These are phyloP conservation scores for Chiloscyllium punctatum DNA, from an alignment of 2,797 vertebrate genomes.

Conservation along the genomic window DNA sequence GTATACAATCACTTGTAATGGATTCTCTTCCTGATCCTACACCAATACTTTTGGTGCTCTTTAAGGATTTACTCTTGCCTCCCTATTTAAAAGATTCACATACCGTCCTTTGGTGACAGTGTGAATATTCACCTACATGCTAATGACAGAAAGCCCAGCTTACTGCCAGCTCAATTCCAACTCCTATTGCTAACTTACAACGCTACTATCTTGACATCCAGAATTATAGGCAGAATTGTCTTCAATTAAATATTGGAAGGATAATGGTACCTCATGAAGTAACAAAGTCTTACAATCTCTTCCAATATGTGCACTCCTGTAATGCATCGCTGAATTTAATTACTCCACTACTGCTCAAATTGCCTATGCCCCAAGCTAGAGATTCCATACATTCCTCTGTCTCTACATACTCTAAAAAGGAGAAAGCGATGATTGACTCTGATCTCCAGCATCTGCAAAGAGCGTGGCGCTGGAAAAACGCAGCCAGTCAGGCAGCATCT, in stretches of 20 bases:
- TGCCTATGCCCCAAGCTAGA: too few relatives aligned
- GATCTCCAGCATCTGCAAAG: too few relatives aligned
- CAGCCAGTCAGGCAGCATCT: too few relatives aligned
- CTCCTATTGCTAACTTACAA: neutral
- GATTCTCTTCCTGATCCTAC: neutral
- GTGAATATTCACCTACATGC: neutral
- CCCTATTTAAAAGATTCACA: too few relatives aligned
- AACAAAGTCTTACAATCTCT: neutral
- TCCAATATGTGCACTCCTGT: neutral
- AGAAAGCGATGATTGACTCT: too few relatives aligned
- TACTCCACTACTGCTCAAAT: neutral
- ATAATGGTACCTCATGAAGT: neutral
- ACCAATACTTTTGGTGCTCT: neutral
- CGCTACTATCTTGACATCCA: neutral
- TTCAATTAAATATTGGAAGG: neutral
- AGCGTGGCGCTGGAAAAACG: too few relatives aligned
- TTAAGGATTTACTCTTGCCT: too few relatives aligned
- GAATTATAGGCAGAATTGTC: neutral
- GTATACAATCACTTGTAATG: neutral
- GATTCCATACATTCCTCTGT: too few relatives aligned
- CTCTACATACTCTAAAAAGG: too few relatives aligned
- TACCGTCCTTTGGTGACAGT: too few relatives aligned
- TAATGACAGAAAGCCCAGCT: too few relatives aligned
- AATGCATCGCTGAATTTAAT: neutral
- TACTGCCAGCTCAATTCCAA: neutral